Percentiles rank a stretch among this genome's conserved stretches.
Conservation (phyloP, 2,888 invertebrate species). For the Tupiocoris notatus region DNA sequence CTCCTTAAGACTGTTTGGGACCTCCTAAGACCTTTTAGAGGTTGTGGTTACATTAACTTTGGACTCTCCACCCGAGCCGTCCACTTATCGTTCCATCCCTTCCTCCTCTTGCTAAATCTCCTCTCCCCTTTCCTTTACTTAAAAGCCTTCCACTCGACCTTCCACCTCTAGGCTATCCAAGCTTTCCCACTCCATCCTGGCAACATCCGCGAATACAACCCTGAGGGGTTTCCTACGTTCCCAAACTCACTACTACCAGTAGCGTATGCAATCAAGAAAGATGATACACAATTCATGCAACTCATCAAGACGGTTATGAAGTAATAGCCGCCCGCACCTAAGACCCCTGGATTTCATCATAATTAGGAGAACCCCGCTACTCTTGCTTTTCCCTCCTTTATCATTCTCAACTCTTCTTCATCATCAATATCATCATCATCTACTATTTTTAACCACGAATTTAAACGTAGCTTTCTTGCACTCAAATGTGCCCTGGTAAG, state of each 20-base stretch:
- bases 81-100: not conserved
- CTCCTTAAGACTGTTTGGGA: constrained; percentile 31
- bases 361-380: constrained; percentile 40
- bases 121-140: constrained; percentile 36
- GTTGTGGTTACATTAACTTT: constrained; percentile 49
- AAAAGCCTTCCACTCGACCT: constrained; percentile 35
- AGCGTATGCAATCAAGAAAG: constrained; percentile 48
- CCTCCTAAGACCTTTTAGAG: constrained; percentile 42
- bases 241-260: not conserved
- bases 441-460: constrained; percentile 25
- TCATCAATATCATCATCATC: not conserved
- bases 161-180: not conserved
- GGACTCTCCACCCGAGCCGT: constrained; percentile 13
- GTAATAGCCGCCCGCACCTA: constrained; percentile 40
- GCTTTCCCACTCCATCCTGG: not conserved
- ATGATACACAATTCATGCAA: constrained; percentile 49
- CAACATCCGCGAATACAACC: not conserved
- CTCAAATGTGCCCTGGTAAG: no score
- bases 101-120: constrained; percentile 41
- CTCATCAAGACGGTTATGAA: constrained; percentile 45
- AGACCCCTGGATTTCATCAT: constrained; percentile 42
- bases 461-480: constrained; percentile 24
- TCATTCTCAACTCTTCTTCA: constrained; percentile 12
- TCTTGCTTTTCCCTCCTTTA: constrained; percentile 25
- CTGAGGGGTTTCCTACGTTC: constrained; percentile 2